phyloP scores from a whole-genome alignment of 2,888 invertebrate species.

The Ypsolopha scabrella region DNA sequence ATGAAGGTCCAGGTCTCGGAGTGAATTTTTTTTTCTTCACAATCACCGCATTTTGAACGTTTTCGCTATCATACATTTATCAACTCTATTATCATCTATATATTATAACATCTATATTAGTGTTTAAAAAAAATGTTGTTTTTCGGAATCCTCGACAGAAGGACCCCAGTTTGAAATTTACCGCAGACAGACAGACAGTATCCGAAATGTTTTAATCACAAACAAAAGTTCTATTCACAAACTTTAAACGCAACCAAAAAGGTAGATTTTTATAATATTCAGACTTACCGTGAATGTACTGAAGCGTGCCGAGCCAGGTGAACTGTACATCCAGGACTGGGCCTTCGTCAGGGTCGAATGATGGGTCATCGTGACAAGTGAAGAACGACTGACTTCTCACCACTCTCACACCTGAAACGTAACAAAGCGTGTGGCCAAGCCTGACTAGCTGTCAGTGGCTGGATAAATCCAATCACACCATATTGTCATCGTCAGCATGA shows the following conservation, averaged over 20 bases:
- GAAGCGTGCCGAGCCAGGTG: constrained; percentile 49
- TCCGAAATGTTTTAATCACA: no score
- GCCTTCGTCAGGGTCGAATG: constrained; percentile 36
- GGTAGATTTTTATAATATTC: neutral
- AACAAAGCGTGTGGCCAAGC: neutral
- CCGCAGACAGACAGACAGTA: no score
- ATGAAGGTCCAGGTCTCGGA: neutral
- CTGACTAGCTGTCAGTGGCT: neutral
- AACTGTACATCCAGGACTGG: constrained; percentile 33
- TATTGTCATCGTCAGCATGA: neutral
- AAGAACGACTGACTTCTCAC: constrained; percentile 27
- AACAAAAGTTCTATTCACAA: neutral
- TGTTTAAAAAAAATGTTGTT: no score
- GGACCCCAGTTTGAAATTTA: no score
- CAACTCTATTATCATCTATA: no score
- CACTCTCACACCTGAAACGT: neutral
- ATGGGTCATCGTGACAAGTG: constrained; percentile 48
- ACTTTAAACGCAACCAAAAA: neutral
- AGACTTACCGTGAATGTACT: constrained; percentile 47
- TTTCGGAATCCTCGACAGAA: no score
- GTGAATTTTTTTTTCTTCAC: no score
- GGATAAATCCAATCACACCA: neutral
- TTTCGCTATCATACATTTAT: no score
- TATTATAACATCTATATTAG: no score
- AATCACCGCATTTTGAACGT: no score